Evolutionary conservation across 2,113 vertebrate genomes (phyloP).

Genomic region (Syngnathus typhle): DNA sequence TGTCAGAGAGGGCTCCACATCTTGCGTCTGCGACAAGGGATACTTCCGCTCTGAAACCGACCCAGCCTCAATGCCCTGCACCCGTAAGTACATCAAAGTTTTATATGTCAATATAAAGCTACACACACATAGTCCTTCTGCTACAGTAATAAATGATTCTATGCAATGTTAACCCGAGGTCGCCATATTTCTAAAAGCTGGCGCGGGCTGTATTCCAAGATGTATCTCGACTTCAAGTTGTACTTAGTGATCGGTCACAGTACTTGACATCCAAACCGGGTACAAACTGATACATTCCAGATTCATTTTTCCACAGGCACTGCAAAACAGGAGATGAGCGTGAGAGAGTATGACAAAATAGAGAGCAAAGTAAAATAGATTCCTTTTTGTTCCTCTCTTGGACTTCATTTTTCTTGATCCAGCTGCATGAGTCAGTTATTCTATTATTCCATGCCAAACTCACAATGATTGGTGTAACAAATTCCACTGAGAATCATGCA

Average conservation of each 20-base stretch:
- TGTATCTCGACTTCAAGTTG: constrained; percentile 75
- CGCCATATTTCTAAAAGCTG: constrained; percentile 10
- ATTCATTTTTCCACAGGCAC: constrained; percentile 71
- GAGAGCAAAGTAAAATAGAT: constrained; percentile 8
- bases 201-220: constrained; percentile 70
- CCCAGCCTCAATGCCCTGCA: constrained; percentile 91
- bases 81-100: constrained; percentile 77
- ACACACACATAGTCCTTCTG: constrained; percentile 6
- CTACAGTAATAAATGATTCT: constrained; percentile 8
- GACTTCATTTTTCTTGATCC: constrained; percentile 13
- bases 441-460: constrained; percentile 15
- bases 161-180: constrained; percentile 18
- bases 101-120: not conserved
- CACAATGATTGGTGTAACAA: constrained; percentile 22
- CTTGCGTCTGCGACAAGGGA: constrained; percentile 89
- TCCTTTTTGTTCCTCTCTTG: constrained; percentile 7
- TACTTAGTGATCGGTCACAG: constrained; percentile 79
- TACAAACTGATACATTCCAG: constrained; percentile 76
- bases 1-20: constrained; percentile 87
- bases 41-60: constrained; percentile 90
- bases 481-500: constrained; percentile 23
- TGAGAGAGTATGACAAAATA: constrained; percentile 25
- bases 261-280: constrained; percentile 82
- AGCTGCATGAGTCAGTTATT: constrained; percentile 17
- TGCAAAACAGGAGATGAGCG: constrained; percentile 20